These are phyloP conservation scores for Gonatopus flavifemur DNA, from an alignment of 1,140 invertebrate genomes.

Conservation along the genomic window DNA sequence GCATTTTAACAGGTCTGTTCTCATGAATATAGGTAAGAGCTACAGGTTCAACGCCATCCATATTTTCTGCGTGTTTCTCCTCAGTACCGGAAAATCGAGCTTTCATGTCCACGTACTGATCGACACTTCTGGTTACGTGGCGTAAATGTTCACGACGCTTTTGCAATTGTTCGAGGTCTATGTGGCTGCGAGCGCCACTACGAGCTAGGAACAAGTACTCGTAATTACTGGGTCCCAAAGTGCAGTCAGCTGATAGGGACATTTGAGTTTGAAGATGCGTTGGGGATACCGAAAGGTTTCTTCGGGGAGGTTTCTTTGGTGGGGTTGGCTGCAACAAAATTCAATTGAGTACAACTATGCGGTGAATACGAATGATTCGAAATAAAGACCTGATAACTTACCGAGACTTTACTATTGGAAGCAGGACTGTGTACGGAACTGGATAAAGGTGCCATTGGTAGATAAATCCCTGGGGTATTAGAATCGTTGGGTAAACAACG, in stretches of 20 bases:
- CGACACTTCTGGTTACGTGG: slow-evolving; percentile 69
- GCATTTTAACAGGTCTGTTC: slow-evolving; percentile 70
- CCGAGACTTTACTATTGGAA: slow-evolving; percentile 59
- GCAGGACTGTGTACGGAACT: slow-evolving; percentile 51
- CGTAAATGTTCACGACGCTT: slow-evolving; percentile 62
- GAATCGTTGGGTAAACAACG: slow-evolving; percentile 52
- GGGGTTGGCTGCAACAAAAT: slow-evolving; percentile 70
- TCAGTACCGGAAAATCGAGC: slow-evolving; percentile 58
- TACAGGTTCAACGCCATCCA: slow-evolving; percentile 62
- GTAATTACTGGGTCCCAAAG: slow-evolving; percentile 59
- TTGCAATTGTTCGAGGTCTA: slow-evolving; percentile 69
- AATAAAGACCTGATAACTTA: slow-evolving; percentile 35
- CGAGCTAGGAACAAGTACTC: slow-evolving; percentile 65
- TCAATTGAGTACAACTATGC: not conserved
- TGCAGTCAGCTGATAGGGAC: slow-evolving; percentile 61
- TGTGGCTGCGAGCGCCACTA: slow-evolving; percentile 64
- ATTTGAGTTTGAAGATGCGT: slow-evolving; percentile 65
- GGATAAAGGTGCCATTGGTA: slow-evolving; percentile 60
- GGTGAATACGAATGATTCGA: not conserved
- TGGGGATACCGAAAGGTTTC: slow-evolving; percentile 82
- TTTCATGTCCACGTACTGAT: slow-evolving; percentile 76
- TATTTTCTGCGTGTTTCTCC: slow-evolving; percentile 39
- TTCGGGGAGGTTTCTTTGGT: slow-evolving; percentile 83
- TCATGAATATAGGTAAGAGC: slow-evolving; percentile 74
- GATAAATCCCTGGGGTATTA: slow-evolving; percentile 53